Evolutionary conservation across 2,113 vertebrate species (phyloP).

Genomic region (Anthoscopus minutus): DNA sequence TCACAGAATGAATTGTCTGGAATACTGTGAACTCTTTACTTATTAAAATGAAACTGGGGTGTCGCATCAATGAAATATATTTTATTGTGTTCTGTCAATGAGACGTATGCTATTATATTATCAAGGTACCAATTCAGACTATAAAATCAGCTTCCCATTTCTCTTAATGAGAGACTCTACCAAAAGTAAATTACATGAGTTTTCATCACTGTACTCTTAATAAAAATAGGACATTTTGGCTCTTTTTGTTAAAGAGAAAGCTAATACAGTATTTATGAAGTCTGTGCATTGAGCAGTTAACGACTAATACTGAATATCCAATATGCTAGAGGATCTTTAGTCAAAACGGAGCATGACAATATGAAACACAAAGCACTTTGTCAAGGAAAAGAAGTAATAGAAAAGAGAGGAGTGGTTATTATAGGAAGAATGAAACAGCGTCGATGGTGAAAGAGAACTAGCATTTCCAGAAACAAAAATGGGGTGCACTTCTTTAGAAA

Average conservation of each 20-base stretch:
- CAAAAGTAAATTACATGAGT: conserved; percentile 44
- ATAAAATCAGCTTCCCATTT: conserved; percentile 58
- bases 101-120: conserved; percentile 63
- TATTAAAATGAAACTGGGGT: conserved; percentile 55
- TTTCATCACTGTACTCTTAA: conserved; percentile 21
- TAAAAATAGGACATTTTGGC: background rate
- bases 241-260: conserved; percentile 22
- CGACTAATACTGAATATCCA: background rate
- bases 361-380: background rate
- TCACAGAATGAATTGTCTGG: conserved; percentile 41
- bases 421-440: background rate
- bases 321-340: background rate
- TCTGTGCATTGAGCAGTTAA: background rate
- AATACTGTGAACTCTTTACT: conserved; percentile 27
- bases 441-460: background rate
- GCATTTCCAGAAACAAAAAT: background rate
- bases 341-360: background rate
- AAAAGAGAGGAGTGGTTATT: background rate
- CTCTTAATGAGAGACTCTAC: conserved; percentile 42
- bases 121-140: conserved; percentile 57
- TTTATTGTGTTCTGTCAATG: conserved; percentile 51
- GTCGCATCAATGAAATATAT: conserved; percentile 40
- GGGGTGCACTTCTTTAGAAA: background rate
- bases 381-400: background rate
- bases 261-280: conserved; percentile 41